Conservation (phyloP, 2,113 vertebrate species). For the Daphoenositta chrysoptera region DNA sequence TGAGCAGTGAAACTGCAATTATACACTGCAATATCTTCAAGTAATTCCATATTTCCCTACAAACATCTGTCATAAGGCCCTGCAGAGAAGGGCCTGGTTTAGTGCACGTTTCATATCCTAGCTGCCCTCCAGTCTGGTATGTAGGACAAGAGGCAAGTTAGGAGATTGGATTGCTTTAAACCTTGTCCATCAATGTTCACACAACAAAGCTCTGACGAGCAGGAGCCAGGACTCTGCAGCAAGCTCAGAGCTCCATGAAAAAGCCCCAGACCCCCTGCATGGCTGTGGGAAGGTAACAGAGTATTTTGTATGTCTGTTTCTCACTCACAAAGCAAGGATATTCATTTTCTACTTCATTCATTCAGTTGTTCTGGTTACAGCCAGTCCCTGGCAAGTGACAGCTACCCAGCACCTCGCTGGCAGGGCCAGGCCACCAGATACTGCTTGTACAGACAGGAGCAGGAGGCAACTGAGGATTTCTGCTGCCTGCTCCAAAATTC, state of each 20-base stretch:
- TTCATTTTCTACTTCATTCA: neutral
- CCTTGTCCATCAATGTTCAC: neutral
- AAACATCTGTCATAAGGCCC: neutral
- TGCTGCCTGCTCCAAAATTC: neutral
- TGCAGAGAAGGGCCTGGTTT: neutral
- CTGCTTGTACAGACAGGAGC: neutral
- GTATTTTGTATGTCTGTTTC: neutral
- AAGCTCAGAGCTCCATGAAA: neutral
- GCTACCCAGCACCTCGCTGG: neutral
- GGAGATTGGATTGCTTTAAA: neutral
- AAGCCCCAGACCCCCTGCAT: neutral
- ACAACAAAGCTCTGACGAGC: neutral
- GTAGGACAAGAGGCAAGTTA: neutral
- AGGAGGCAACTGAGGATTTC: neutral
- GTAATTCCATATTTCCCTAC: neutral
- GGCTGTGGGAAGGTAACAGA: neutral
- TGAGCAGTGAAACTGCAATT: neutral
- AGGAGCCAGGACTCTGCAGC: neutral
- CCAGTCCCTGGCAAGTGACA: neutral
- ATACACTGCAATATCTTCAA: neutral
- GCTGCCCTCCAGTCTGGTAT: neutral
- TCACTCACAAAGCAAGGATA: neutral
- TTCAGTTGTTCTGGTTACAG: slow-evolving; percentile 9
- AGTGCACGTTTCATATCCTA: neutral
- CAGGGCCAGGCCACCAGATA: neutral